Percentiles rank a stretch among this genome's conserved stretches.
phyloP scores from a whole-genome alignment of 2,888 invertebrate species.

The Bombyx huttoni region DNA sequence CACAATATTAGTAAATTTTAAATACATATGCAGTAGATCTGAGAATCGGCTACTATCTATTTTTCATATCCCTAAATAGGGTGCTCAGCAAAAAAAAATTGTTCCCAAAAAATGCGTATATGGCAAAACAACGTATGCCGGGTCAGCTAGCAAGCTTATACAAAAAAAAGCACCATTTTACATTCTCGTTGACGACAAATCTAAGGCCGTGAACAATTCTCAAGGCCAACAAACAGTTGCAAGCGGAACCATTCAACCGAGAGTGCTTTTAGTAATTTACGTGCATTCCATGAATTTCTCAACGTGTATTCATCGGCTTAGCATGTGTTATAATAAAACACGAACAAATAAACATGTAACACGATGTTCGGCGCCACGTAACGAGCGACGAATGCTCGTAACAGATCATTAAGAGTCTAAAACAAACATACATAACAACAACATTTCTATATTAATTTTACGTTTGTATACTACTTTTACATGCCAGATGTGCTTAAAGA shows the following conservation, averaged over 20 bases:
- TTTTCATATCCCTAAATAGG: too few relatives aligned
- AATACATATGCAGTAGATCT: too few relatives aligned
- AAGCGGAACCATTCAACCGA: not conserved
- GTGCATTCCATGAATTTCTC: not conserved
- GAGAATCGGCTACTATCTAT: too few relatives aligned
- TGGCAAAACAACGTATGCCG: too few relatives aligned
- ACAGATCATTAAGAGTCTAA: not conserved
- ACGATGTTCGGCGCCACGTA: not conserved
- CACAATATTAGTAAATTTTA: too few relatives aligned
- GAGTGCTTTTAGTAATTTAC: not conserved
- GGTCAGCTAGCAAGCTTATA: too few relatives aligned
- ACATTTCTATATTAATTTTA: not conserved
- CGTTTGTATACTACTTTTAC: too few relatives aligned
- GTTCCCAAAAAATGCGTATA: too few relatives aligned
- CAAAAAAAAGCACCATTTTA: too few relatives aligned
- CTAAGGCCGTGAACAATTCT: not conserved
- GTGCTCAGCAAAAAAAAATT: too few relatives aligned
- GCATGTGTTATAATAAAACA: not conserved
- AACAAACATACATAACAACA: not conserved
- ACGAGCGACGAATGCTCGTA: not conserved
- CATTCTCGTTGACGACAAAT: too few relatives aligned
- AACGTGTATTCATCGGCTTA: not conserved
- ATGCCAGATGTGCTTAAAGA: too few relatives aligned
- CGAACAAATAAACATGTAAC: not conserved
- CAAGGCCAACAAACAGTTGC: not conserved